Percentiles rank a stretch among this genome's conserved stretches.
phyloP scores from a whole-genome alignment of 1,140 invertebrate species.

The Coptotermes formosanus region DNA sequence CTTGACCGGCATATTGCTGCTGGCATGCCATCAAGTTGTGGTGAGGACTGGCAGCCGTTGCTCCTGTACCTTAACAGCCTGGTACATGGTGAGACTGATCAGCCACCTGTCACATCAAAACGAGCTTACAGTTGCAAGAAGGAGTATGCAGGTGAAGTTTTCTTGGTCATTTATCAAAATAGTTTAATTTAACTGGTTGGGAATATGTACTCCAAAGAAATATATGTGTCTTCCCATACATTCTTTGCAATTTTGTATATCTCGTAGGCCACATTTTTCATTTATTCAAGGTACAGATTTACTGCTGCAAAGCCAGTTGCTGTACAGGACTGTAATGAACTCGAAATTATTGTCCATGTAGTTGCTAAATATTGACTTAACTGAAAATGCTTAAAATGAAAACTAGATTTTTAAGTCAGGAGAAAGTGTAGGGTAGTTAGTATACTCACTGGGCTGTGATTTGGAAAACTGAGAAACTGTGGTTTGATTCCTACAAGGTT shows the following conservation, averaged over 20 bases:
- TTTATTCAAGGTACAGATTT: background rate
- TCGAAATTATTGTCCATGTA: too few relatives aligned
- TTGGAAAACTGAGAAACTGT: too few relatives aligned
- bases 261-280: background rate
- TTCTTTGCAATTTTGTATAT: background rate
- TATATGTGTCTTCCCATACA: background rate
- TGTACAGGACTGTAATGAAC: too few relatives aligned
- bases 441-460: too few relatives aligned
- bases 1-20: slow-evolving; percentile 75
- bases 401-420: too few relatives aligned
- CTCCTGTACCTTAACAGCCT: slow-evolving; percentile 85
- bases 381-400: too few relatives aligned
- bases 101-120: slow-evolving; percentile 67
- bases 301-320: background rate
- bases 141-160: slow-evolving; percentile 36
- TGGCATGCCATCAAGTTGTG: slow-evolving; percentile 75
- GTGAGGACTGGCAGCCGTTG: slow-evolving; percentile 91
- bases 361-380: too few relatives aligned
- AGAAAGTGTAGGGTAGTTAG: too few relatives aligned
- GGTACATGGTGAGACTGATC: slow-evolving; percentile 82
- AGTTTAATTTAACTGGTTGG: background rate
- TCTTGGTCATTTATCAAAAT: background rate
- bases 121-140: slow-evolving; percentile 65
- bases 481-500: too few relatives aligned
- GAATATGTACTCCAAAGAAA: background rate